These are phyloP conservation scores for Perognathus longimembris DNA, from an alignment of 2,113 vertebrate genomes.

Conservation along the genomic window DNA sequence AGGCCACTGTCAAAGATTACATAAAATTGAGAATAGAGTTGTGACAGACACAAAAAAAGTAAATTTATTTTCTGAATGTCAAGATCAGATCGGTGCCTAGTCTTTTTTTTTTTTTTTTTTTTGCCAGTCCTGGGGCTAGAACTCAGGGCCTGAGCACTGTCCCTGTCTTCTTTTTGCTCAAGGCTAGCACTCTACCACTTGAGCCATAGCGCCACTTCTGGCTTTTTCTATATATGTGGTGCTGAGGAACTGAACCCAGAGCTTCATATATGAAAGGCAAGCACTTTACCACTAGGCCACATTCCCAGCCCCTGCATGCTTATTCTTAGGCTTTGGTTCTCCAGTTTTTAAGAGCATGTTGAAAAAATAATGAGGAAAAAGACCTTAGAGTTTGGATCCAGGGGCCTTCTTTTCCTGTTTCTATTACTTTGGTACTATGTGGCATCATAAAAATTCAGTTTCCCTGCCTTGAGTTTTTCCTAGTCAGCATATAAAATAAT, in stretches of 20 bases:
- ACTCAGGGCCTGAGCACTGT: too few relatives aligned
- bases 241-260: too few relatives aligned
- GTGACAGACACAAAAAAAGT: background rate
- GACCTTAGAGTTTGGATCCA: background rate
- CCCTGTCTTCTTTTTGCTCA: too few relatives aligned
- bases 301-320: too few relatives aligned
- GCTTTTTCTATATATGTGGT: too few relatives aligned
- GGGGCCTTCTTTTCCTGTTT: slow-evolving; percentile 12
- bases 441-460: slow-evolving; percentile 3
- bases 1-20: background rate
- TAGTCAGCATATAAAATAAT: background rate
- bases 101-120: too few relatives aligned
- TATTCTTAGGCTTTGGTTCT: background rate
- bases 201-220: too few relatives aligned
- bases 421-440: background rate
- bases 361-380: slow-evolving; percentile 23
- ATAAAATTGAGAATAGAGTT: background rate
- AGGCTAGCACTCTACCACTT: too few relatives aligned
- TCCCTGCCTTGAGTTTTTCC: slow-evolving; percentile 8
- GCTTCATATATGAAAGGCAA: too few relatives aligned
- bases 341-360: slow-evolving; percentile 1
- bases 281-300: too few relatives aligned
- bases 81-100: too few relatives aligned
- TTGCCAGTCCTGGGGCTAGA: too few relatives aligned
- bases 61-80: background rate